Conservation (phyloP, 2,888 invertebrate species). For the Euphydryas editha region DNA sequence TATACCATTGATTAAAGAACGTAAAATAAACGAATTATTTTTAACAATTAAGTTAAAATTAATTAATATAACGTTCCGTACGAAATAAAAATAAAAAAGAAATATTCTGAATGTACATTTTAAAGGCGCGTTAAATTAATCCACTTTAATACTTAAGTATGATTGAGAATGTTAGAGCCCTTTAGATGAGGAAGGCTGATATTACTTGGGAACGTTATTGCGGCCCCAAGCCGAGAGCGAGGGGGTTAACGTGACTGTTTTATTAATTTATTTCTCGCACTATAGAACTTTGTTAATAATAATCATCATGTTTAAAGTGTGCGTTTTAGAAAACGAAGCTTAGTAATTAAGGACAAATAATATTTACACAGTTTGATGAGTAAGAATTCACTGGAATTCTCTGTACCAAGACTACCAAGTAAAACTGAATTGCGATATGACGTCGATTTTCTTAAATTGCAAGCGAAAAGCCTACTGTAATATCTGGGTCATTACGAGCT, state of each 20-base stretch:
- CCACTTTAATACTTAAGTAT: slow-evolving; percentile 29
- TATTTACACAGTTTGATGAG: slow-evolving; percentile 13
- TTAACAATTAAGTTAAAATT: too few species aligned
- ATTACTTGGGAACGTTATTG: slow-evolving; percentile 47
- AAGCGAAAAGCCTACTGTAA: slow-evolving; percentile 11
- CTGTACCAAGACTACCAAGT: background rate
- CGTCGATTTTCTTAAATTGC: background rate
- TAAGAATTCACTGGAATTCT: slow-evolving; percentile 13
- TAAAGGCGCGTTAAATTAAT: slow-evolving; percentile 32
- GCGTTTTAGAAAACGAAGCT: background rate
- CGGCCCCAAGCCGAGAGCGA: slow-evolving; percentile 43
- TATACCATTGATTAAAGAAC: background rate
- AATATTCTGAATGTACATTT: slow-evolving; percentile 1
- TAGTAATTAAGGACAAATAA: slow-evolving; percentile 4
- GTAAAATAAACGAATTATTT: too few species aligned
- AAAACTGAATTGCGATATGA: slow-evolving; percentile 3
- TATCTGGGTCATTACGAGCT: slow-evolving; percentile 19
- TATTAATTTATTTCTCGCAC: slow-evolving; percentile 59
- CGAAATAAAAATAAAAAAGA: background rate
- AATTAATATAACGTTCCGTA: too few species aligned
- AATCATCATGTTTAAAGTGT: background rate
- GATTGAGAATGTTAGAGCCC: slow-evolving; percentile 38
- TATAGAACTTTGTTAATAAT: slow-evolving; percentile 49
- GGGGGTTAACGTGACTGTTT: slow-evolving; percentile 53
- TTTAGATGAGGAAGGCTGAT: slow-evolving; percentile 53